Base-by-base conservation (phyloP, 2,888 invertebrate genomes). In the Meliscaeva auricollis region DNA sequence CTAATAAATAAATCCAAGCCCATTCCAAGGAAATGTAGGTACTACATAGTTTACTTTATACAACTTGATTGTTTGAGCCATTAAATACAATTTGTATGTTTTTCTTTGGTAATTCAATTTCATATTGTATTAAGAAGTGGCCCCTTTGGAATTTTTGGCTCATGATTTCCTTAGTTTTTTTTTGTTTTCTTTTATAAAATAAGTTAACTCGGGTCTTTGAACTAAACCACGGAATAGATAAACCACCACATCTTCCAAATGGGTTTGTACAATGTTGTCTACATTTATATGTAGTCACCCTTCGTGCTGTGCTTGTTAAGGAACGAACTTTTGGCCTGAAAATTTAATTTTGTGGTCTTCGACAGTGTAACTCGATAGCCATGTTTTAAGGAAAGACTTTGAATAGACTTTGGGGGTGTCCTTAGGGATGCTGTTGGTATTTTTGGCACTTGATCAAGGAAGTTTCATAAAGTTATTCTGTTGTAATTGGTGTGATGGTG, bases 81-180 rank as follows among this genome's bases (percentile, higher is more conserved):
- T 83, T 83, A 78, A 78, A 83, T 78, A 78, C 78, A 78, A 83
- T 83, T 83, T 78, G 78, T 74, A 78, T 64, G 68, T 35, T 78
- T 66, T 74, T 56, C 44, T 64, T 70, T 30, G 44, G 50, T 64
- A 56, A 69, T 83, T 83, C 58, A 69, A 70, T 69, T 48, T 70
- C 56, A 30, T 56, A 78, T 83, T 70, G 78, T 78, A 68, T 68
- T 73, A 22, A 30, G 20, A 30, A 46, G 9, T 41, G 44, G 13
- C 8, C 69, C 46, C 50, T 11, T 38, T 52, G 30, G 69, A 78
- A 83, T 78, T 78, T 69, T 70, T 60, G 66, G 74, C 83, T 56
- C 64, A 74, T 70, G 83, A 78, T 70, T 83, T 20, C 54, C 48
- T 64, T n/a, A n/a, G n/a, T n/a, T n/a, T n/a, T n/a, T n/a, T n/a